Conservation (phyloP, 2,888 invertebrate genomes). For the Silvanus unidentatus region DNA sequence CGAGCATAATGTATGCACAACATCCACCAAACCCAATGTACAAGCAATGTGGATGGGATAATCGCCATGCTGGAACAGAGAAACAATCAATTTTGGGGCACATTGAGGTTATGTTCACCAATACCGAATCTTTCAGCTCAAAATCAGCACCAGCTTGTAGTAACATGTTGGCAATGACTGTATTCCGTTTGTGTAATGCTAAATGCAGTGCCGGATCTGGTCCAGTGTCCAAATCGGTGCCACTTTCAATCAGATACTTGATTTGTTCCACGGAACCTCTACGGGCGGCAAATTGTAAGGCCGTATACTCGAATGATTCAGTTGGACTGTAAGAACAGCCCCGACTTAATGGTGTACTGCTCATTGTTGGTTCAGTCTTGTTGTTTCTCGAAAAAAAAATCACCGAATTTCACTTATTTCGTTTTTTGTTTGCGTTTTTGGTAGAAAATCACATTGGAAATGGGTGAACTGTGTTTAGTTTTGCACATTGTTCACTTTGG, state of each 20-base stretch:
- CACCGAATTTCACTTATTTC: neutral
- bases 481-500: too few species aligned
- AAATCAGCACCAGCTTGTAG: conserved; percentile 57
- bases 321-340: conserved; percentile 36
- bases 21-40: conserved; percentile 49
- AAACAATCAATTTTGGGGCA: neutral
- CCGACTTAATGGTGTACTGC: conserved; percentile 23
- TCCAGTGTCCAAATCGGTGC: conserved; percentile 41
- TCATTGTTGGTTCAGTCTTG: conserved; percentile 4
- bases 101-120: conserved; percentile 37
- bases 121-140: conserved; percentile 50
- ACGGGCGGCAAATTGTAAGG: conserved; percentile 38
- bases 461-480: too few species aligned
- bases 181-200: conserved; percentile 53
- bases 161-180: conserved; percentile 53
- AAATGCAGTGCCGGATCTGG: conserved; percentile 55
- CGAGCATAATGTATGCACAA: conserved; percentile 56
- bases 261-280: conserved; percentile 39
- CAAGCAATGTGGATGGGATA: conserved; percentile 57
- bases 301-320: conserved; percentile 36
- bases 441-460: neutral
- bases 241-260: conserved; percentile 41
- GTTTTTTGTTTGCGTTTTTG: conserved; percentile 1
- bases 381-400: neutral
- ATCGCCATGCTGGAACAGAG: conserved; percentile 50